These are phyloP conservation scores for Arctia plantaginis DNA, from an alignment of 2,888 invertebrate genomes.

Conservation along the genomic window DNA sequence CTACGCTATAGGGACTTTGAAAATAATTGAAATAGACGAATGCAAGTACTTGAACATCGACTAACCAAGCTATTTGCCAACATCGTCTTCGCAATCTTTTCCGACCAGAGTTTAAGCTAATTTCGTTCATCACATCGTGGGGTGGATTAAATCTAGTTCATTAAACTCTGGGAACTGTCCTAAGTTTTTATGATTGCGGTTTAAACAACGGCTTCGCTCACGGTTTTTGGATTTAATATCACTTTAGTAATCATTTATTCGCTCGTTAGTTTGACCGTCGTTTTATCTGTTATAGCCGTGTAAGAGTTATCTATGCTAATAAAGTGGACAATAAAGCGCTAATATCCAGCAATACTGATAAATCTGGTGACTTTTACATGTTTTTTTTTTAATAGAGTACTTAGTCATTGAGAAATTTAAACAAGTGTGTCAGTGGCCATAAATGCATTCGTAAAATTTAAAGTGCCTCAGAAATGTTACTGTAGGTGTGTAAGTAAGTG, in stretches of 20 bases:
- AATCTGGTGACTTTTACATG: too few relatives aligned
- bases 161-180: slow-evolving; percentile 19
- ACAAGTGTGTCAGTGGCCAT: too few relatives aligned
- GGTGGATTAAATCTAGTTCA: slow-evolving; percentile 18
- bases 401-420: too few relatives aligned
- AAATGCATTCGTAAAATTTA: too few relatives aligned
- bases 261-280: slow-evolving; percentile 5
- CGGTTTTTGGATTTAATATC: slow-evolving; percentile 15
- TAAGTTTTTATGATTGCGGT: slow-evolving; percentile 18
- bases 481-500: too few relatives aligned
- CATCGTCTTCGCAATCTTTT: slow-evolving; percentile 10
- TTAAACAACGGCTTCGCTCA: slow-evolving; percentile 16
- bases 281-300: slow-evolving; percentile 6
- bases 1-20: too few relatives aligned
- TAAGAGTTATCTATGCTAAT: not conserved
- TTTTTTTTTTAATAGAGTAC: too few relatives aligned
- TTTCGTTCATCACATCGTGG: slow-evolving; percentile 22
- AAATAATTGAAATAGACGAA: too few relatives aligned
- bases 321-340: not conserved
- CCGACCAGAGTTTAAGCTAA: slow-evolving; percentile 15
- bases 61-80: slow-evolving; percentile 7
- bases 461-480: too few relatives aligned
- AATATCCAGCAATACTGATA: too few relatives aligned
- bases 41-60: not conserved
- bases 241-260: slow-evolving; percentile 9